phyloP scores from a whole-genome alignment of 2,888 invertebrate genomes.

The Hydriomena furcata region DNA sequence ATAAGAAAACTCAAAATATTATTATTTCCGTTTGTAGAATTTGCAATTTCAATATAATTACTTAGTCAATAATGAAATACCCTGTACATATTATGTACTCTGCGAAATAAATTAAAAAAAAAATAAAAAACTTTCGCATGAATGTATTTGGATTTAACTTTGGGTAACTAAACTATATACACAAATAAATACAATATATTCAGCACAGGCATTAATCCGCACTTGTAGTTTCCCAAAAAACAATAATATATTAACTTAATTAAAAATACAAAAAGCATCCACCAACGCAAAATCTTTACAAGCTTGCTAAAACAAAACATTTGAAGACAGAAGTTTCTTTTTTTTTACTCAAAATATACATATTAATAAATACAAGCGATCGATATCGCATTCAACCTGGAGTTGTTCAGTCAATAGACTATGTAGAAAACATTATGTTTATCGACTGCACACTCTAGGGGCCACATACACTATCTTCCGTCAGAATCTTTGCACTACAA shows the following conservation, averaged over 20 bases:
- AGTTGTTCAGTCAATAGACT: conserved; percentile 32
- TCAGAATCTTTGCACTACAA: conserved; percentile 54
- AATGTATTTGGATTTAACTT: conserved; percentile 77
- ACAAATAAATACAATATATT: conserved; percentile 54
- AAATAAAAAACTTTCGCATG: conserved; percentile 57
- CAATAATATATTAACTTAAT: conserved; percentile 36
- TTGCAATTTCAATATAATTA: no score
- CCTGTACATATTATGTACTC: no score
- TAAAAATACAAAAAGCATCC: conserved; percentile 58
- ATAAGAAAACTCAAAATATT: no score
- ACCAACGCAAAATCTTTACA: conserved; percentile 67
- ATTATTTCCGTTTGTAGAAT: no score
- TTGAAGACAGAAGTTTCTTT: conserved; percentile 46
- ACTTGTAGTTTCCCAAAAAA: conserved; percentile 36
- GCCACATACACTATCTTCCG: conserved; percentile 52
- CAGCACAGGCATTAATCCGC: conserved; percentile 54
- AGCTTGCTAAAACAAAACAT: conserved; percentile 63
- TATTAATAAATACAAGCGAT: conserved; percentile 73
- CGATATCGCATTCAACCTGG: conserved; percentile 48
- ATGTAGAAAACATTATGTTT: conserved; percentile 19
- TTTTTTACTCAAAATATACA: conserved; percentile 79
- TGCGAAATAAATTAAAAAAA: conserved; percentile 52
- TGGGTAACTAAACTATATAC: conserved; percentile 79
- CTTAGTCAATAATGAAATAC: no score
- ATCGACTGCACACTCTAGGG: conserved; percentile 26